These are phyloP conservation scores for Romanomermis culicivorax DNA, from an alignment of 2,888 invertebrate genomes.

Conservation along the genomic window DNA sequence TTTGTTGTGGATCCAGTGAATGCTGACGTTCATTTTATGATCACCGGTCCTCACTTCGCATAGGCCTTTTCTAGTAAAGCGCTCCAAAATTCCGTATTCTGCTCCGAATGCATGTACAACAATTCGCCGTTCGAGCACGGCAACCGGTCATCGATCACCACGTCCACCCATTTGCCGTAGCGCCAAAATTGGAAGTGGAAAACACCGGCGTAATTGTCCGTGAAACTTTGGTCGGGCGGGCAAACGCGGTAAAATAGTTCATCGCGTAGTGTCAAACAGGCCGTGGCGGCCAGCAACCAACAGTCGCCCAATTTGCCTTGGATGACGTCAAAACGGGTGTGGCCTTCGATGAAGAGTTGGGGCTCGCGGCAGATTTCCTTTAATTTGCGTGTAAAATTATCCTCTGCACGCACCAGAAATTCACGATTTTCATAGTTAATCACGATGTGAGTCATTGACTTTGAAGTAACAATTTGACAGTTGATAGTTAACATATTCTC, in stretches of 20 bases:
- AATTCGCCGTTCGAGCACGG: conserved; percentile 64
- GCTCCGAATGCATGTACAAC: conserved; percentile 59
- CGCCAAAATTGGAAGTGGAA: conserved; percentile 81
- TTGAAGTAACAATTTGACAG: too few species aligned
- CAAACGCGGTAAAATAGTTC: conserved; percentile 81
- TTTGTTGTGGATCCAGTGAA: too few species aligned
- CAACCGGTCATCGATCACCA: conserved; percentile 71
- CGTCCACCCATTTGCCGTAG: conserved; percentile 72
- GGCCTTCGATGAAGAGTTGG: conserved; percentile 75
- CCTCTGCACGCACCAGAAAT: conserved; percentile 13
- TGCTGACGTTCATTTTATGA: too few species aligned
- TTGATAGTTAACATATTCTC: too few species aligned
- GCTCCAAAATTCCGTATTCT: conserved; percentile 82
- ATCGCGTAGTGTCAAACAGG: conserved; percentile 66
- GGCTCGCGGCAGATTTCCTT: conserved; percentile 69
- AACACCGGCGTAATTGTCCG: conserved; percentile 63
- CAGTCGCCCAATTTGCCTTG: conserved; percentile 60
- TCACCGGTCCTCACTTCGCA: conserved; percentile 42
- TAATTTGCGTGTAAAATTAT: too few species aligned
- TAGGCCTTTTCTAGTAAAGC: conserved; percentile 82
- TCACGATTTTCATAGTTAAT: too few species aligned
- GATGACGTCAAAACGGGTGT: conserved; percentile 86
- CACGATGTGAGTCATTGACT: too few species aligned
- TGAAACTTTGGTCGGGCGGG: conserved; percentile 77
- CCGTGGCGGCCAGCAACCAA: conserved; percentile 44